Evolutionary conservation across 2,113 vertebrate genomes (phyloP), one percentile per base, ranked within the genome.

Genomic region (Centropus unirufus): DNA sequence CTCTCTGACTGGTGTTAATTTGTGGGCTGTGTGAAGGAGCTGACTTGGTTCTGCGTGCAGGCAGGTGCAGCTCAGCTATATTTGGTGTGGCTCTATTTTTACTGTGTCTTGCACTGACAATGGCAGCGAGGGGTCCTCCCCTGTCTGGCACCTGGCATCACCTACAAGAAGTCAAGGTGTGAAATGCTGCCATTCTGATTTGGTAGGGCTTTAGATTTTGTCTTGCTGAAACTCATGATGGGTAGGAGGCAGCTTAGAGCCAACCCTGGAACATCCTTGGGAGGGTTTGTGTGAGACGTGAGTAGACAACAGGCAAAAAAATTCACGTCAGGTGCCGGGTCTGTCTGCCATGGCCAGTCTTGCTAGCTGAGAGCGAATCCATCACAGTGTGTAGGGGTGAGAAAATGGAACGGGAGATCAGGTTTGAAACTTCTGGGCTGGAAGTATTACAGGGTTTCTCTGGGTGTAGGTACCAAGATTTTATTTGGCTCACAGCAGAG

Each of bases 51-150:
- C 36, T 3, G 36, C 2, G 27, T 5, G 80, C 8, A 10, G 69
- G 29, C 2, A 5, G 23, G 1, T 8, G 54, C 73, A 21, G 49
- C 79, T 72, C 79, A 0, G 72, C 32, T 81, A 0, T 26, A 0
- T 78, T 29, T 29, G 40, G 3, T 8, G 32, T 3, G 34, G 13
- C 44, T 85, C 51, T 67, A 1, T 36, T 91, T 92, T 72, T 24
- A 59, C 86, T 1, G 39, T 0, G 3, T 52, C 57, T 64, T 12
- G 27, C 49, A 62, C 34, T 81, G 87, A 32, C 63, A 5, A 19
- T 44, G n/a, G n/a, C 23, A 21, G 46, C 39, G n/a, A 15, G 2
- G 21, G 55, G 29, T 51, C 44, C 18, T 66, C 36, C 46, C 27
- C 58, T 57, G 74, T 27, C 88, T 87, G 87, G 87, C 76, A 82